These are phyloP conservation scores for Ammodytes dubius DNA, from an alignment of 2,113 vertebrate species.

Conservation along the genomic window DNA sequence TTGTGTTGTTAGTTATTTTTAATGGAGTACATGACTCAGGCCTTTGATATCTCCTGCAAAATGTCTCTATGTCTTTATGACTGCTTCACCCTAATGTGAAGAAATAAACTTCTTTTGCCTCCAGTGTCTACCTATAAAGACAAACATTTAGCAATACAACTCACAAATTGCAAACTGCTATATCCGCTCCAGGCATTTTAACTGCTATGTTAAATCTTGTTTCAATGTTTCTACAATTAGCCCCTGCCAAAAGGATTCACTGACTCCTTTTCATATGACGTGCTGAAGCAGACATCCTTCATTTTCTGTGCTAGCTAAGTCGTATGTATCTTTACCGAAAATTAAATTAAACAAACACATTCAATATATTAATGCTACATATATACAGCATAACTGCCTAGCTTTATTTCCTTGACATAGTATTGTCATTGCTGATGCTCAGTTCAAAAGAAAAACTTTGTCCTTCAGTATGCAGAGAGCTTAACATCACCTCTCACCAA, in stretches of 20 bases:
- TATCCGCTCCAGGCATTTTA: conserved; percentile 11
- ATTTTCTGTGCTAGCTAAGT: background rate
- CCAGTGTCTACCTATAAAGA: conserved; percentile 36
- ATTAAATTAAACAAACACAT: background rate
- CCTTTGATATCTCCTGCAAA: conserved; percentile 23
- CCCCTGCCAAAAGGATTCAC: background rate
- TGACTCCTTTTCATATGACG: background rate
- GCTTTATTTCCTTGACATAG: background rate
- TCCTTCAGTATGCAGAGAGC: conserved; percentile 35
- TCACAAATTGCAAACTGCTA: conserved; percentile 35
- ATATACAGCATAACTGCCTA: background rate
- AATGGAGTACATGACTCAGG: conserved; percentile 28
- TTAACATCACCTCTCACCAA: conserved; percentile 29
- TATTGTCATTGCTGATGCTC: background rate
- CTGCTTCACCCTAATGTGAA: conserved; percentile 35
- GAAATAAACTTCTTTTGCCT: conserved; percentile 39
- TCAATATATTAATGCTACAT: background rate
- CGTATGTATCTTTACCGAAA: no score
- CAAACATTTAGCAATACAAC: conserved; percentile 34
- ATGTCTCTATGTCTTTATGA: conserved; percentile 47
- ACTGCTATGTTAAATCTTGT: conserved; percentile 17
- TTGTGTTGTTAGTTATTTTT: conserved; percentile 52
- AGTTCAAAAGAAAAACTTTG: conserved; percentile 16
- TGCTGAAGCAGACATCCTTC: background rate
- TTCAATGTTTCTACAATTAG: conserved; percentile 34